phyloP scores from a whole-genome alignment of 2,113 vertebrate genomes.

The Albula goreensis region DNA sequence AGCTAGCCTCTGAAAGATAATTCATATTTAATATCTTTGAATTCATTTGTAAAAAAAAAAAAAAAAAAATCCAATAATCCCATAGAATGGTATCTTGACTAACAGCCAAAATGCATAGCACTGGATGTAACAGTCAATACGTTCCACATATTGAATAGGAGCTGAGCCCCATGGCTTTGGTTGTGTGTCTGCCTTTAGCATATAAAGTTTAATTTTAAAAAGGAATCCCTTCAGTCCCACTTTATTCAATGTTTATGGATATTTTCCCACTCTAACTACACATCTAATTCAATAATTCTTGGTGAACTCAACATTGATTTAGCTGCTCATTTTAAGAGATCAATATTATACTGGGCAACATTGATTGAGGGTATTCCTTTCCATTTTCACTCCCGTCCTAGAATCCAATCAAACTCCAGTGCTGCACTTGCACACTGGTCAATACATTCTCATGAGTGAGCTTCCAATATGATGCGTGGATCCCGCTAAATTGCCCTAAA shows the following conservation, averaged over 20 bases:
- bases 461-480: constrained; percentile 35
- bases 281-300: constrained; percentile 60
- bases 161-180: neutral
- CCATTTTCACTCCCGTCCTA: constrained; percentile 57
- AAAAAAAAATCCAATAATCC: neutral
- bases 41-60: neutral
- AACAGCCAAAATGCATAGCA: neutral
- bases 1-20: neutral
- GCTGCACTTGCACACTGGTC: constrained; percentile 50
- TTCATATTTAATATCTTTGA: constrained; percentile 6
- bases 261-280: constrained; percentile 37
- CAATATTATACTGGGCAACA: constrained; percentile 51
- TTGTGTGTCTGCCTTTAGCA: neutral
- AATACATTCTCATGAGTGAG: constrained; percentile 56
- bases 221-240: constrained; percentile 27
- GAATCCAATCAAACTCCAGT: constrained; percentile 61
- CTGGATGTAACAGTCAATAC: neutral
- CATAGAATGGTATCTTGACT: neutral
- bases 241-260: constrained; percentile 52
- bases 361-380: constrained; percentile 57
- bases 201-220: constrained; percentile 34
- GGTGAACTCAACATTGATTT: constrained; percentile 47
- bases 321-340: constrained; percentile 61
- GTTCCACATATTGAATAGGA: neutral
- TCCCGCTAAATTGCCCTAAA: neutral